Evolutionary conservation across 2,888 invertebrate species (phyloP).

Genomic region (Agonopterix alstromeriana): DNA sequence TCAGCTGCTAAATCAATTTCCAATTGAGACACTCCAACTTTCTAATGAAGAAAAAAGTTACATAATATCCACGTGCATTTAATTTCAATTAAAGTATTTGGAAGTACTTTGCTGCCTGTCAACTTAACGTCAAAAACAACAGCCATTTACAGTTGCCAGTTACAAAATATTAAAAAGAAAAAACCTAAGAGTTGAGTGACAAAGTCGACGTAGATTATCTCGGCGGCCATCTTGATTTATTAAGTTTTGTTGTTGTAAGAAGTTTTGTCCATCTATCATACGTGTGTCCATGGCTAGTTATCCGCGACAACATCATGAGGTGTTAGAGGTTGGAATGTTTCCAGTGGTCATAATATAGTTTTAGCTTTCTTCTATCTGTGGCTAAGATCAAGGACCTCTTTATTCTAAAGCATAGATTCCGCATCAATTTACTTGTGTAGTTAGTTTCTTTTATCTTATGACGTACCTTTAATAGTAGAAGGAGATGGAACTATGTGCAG

Average conservation of each 20-base stretch:
- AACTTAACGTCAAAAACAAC: conserved; percentile 36
- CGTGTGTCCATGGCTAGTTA: conserved; percentile 22
- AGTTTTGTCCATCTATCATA: conserved; percentile 51
- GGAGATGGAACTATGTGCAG: too few species aligned
- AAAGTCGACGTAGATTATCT: conserved; percentile 50
- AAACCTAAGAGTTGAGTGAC: conserved; percentile 50
- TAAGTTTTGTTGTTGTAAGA: conserved; percentile 42
- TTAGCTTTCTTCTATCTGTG: not conserved
- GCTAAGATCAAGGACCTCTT: too few species aligned
- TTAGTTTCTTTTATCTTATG: too few species aligned
- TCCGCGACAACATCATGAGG: conserved; percentile 40
- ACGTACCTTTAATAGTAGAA: too few species aligned
- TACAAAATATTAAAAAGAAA: conserved; percentile 24
- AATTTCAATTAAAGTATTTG: too few species aligned
- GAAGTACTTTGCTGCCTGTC: conserved; percentile 21
- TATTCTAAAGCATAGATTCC: too few species aligned
- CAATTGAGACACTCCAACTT: too few species aligned
- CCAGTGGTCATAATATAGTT: not conserved
- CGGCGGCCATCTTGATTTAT: conserved; percentile 50
- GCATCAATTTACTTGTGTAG: too few species aligned
- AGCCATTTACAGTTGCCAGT: not conserved
- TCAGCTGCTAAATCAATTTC: too few species aligned
- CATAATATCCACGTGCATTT: too few species aligned
- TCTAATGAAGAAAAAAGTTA: too few species aligned
- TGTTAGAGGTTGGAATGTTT: conserved; percentile 8